Evolutionary conservation across 2,888 invertebrate species (phyloP).

Genomic region (Lamproptera curius): DNA sequence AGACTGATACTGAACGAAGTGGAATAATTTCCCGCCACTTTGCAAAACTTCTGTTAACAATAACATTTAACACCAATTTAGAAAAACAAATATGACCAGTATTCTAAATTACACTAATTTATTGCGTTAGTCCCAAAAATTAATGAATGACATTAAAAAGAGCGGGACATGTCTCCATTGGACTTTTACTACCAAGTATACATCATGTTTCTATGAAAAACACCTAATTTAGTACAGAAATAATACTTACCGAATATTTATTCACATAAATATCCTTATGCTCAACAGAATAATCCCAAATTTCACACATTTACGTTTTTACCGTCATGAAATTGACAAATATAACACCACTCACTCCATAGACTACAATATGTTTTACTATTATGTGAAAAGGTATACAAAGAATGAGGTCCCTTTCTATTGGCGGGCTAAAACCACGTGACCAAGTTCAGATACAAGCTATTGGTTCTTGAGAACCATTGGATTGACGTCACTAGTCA

Average conservation of each 20-base stretch:
- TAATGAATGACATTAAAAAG: conserved; percentile 68
- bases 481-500: conserved; percentile 50
- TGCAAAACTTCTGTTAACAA: conserved; percentile 17
- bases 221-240: conserved; percentile 25
- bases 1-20: conserved; percentile 22
- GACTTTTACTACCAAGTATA: conserved; percentile 63
- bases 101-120: conserved; percentile 1
- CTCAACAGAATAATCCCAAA: conserved; percentile 83
- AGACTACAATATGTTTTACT: conserved; percentile 75
- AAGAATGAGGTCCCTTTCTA: conserved; percentile 69
- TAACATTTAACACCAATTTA: too few relatives aligned
- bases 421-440: conserved; percentile 76
- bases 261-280: conserved; percentile 81
- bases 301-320: conserved; percentile 82
- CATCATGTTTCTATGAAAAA: conserved; percentile 28
- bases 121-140: conserved; percentile 20
- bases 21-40: conserved; percentile 59
- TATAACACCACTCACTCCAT: conserved; percentile 75
- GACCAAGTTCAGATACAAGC: conserved; percentile 43
- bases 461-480: conserved; percentile 56
- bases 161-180: conserved; percentile 67
- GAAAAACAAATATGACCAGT: too few relatives aligned
- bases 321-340: conserved; percentile 73
- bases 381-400: conserved; percentile 75
- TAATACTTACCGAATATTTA: conserved; percentile 83